Conservation (phyloP, 2,888 invertebrate species). For the Achlya flavicornis region DNA sequence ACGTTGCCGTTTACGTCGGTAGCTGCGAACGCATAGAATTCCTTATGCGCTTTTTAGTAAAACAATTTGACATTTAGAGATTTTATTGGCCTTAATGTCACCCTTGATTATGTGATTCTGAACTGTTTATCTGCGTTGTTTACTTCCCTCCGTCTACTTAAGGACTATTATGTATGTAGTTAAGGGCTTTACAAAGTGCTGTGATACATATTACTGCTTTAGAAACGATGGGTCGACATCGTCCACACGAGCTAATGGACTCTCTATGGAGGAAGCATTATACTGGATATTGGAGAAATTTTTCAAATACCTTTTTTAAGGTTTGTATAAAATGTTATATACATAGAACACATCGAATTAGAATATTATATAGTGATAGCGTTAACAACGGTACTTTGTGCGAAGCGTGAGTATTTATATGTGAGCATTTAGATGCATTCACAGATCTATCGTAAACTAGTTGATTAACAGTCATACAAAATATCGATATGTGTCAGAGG, state of each 20-base stretch:
- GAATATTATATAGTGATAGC: no score
- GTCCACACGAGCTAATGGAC: neutral
- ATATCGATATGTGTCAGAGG: no score
- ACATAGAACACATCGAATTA: no score
- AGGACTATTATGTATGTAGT: neutral
- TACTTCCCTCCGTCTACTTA: neutral
- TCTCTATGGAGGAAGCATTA: neutral
- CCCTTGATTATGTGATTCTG: slow-evolving; percentile 7
- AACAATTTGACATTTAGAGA: slow-evolving; percentile 11
- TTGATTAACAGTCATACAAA: no score
- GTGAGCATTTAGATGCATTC: no score
- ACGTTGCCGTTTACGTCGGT: slow-evolving; percentile 8
- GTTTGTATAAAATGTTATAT: no score
- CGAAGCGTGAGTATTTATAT: no score
- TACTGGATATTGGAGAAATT: neutral
- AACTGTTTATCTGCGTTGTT: slow-evolving; percentile 7
- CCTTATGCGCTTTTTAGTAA: slow-evolving; percentile 13
- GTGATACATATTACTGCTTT: neutral
- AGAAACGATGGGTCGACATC: slow-evolving; percentile 2
- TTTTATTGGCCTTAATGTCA: slow-evolving; percentile 12
- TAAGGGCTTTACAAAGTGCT: neutral
- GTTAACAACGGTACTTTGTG: no score
- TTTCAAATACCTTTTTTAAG: no score
- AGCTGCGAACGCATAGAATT: neutral
- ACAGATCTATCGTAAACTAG: no score